A percentile compares a stretch with the other conserved stretches of the same genome.
phyloP scores from a whole-genome alignment of 1,140 invertebrate species.

The Bradysia coprophila region DNA sequence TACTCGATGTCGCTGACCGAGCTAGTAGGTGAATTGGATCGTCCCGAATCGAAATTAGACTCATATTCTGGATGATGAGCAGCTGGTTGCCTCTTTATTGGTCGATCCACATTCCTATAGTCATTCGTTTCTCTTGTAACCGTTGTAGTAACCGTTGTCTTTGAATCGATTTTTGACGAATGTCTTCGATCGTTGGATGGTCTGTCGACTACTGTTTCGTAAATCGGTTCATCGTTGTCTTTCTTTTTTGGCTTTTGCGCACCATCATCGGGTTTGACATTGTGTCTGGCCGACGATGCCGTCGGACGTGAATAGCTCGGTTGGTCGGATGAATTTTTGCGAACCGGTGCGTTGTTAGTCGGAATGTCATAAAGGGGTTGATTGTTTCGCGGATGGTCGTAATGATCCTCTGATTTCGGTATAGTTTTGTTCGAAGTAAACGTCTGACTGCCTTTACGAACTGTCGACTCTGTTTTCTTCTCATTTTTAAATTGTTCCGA shows the following conservation, averaged over 20 bases:
- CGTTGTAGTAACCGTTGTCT: too few relatives aligned
- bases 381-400: too few relatives aligned
- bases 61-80: background rate
- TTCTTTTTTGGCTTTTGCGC: background rate
- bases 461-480: too few relatives aligned
- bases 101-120: too few relatives aligned
- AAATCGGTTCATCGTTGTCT: background rate
- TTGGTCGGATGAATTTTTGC: background rate
- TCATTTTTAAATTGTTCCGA: too few relatives aligned
- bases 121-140: too few relatives aligned
- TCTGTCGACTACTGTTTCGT: background rate
- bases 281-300: background rate
- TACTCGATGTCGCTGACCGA: slow-evolving; percentile 26
- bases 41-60: slow-evolving; percentile 13
- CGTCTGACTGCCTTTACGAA: too few relatives aligned
- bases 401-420: too few relatives aligned
- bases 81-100: too few relatives aligned
- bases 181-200: background rate
- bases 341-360: background rate
- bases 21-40: slow-evolving; percentile 25
- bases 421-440: too few relatives aligned
- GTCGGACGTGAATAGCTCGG: background rate
- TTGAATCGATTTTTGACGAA: background rate
- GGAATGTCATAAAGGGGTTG: too few relatives aligned
- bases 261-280: background rate